Conservation (phyloP, 1,140 invertebrate genomes). For the Babylonia areolata region DNA sequence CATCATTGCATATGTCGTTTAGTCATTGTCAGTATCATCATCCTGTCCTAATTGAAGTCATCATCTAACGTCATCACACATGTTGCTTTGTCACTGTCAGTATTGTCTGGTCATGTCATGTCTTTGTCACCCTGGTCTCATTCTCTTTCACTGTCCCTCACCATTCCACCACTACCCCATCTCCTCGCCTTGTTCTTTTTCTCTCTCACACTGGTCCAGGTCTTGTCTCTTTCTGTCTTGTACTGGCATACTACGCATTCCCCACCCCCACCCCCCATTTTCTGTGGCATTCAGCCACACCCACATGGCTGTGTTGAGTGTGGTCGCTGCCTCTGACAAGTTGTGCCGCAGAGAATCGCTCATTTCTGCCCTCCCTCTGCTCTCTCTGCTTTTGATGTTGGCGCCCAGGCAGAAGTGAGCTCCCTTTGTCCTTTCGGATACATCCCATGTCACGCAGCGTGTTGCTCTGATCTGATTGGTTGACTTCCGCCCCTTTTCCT, state of each 20-base stretch:
- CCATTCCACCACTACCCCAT: not conserved
- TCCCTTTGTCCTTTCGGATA: too few species aligned
- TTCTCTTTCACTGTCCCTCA: conserved; percentile 8
- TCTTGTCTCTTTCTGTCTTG: not conserved
- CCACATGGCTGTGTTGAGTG: not conserved
- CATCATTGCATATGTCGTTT: too few species aligned
- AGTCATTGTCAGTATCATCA: too few species aligned
- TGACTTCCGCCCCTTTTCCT: too few species aligned
- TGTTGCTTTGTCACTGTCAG: too few species aligned
- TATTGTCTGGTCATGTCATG: not conserved
- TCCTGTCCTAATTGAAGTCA: too few species aligned
- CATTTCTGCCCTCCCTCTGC: not conserved
- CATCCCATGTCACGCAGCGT: too few species aligned
- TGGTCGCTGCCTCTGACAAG: not conserved
- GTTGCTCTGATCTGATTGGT: too few species aligned
- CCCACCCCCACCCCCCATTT: not conserved
- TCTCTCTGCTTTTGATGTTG: too few species aligned
- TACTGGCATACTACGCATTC: not conserved
- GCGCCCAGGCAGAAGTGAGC: too few species aligned
- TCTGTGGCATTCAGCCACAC: not conserved
- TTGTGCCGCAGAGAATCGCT: too few species aligned
- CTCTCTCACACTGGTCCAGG: not conserved
- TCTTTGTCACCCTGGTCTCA: not conserved
- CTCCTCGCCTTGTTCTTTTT: not conserved
- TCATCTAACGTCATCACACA: too few species aligned